Conservation (phyloP, 2,888 invertebrate species). For the Stenodema calcarata region DNA sequence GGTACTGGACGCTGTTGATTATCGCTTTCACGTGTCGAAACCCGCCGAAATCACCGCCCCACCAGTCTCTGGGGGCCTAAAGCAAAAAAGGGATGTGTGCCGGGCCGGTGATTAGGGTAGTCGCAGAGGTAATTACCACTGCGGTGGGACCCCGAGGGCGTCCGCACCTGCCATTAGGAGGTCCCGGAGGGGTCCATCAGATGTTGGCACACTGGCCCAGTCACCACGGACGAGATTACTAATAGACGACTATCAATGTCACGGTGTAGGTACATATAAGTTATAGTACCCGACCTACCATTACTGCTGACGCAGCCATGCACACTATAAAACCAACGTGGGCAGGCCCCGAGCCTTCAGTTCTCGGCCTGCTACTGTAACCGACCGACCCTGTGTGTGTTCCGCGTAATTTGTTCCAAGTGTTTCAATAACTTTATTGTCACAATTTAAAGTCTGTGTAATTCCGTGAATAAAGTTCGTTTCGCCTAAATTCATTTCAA, state of each 20-base stretch:
- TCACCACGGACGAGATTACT: neutral
- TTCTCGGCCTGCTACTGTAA: too few relatives aligned
- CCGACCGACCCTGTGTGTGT: too few relatives aligned
- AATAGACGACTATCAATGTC: neutral
- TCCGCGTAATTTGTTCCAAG: too few relatives aligned
- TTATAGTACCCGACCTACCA: too few relatives aligned
- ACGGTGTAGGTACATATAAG: too few relatives aligned
- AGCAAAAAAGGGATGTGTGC: conserved; percentile 1
- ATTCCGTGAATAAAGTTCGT: too few relatives aligned
- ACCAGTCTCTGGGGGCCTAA: neutral
- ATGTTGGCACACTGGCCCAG: neutral
- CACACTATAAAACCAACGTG: too few relatives aligned
- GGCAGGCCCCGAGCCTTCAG: too few relatives aligned
- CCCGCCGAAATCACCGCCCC: neutral
- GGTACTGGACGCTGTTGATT: neutral
- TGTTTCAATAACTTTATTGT: too few relatives aligned
- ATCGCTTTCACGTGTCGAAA: conserved; percentile 28
- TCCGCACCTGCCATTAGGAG: neutral
- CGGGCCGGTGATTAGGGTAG: conserved; percentile 32
- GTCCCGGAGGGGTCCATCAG: neutral
- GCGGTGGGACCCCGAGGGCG: neutral
- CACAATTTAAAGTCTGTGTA: too few relatives aligned
- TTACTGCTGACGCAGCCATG: too few relatives aligned
- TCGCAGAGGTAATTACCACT: conserved; percentile 28
- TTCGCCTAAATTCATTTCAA: too few relatives aligned